phyloP scores from a whole-genome alignment of 2,888 invertebrate genomes.

The Papilio gigon region DNA sequence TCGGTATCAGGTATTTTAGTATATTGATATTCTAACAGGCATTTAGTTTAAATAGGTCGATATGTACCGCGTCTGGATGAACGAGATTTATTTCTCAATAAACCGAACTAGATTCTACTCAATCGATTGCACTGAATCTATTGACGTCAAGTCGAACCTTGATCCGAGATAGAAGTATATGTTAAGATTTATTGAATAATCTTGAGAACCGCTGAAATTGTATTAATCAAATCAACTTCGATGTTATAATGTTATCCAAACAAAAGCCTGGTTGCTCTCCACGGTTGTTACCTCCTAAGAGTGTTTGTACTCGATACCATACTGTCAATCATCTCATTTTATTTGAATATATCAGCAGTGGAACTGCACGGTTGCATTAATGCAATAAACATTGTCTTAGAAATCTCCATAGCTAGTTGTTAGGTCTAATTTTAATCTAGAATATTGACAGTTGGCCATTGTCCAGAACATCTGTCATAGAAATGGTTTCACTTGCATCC shows the following conservation, averaged over 20 bases:
- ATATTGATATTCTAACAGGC: conserved; percentile 12
- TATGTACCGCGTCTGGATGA: not conserved
- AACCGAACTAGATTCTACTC: not conserved
- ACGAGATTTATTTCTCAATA: not conserved
- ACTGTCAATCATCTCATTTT: too few species aligned
- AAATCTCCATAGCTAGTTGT: conserved; percentile 18
- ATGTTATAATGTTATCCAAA: too few species aligned
- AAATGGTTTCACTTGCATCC: conserved; percentile 2
- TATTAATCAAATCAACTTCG: too few species aligned
- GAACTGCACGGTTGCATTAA: not conserved
- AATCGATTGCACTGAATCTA: not conserved
- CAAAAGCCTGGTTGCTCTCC: too few species aligned
- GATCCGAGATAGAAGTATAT: not conserved
- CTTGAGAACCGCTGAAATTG: not conserved
- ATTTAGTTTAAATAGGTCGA: conserved; percentile 4
- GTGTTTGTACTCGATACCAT: too few species aligned
- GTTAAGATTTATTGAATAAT: not conserved
- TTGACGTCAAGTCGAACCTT: conserved; percentile 9
- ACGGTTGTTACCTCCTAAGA: too few species aligned
- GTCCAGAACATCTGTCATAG: conserved; percentile 22
- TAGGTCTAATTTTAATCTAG: conserved; percentile 30
- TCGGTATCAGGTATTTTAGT: not conserved
- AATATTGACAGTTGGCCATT: conserved; percentile 23
- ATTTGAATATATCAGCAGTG: too few species aligned
- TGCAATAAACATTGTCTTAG: not conserved